A percentile compares a stretch with the other conserved stretches of the same genome.
These are phyloP conservation scores for Lasioglossum malachurum DNA, from an alignment of 2,888 invertebrate genomes.

Conservation along the genomic window DNA sequence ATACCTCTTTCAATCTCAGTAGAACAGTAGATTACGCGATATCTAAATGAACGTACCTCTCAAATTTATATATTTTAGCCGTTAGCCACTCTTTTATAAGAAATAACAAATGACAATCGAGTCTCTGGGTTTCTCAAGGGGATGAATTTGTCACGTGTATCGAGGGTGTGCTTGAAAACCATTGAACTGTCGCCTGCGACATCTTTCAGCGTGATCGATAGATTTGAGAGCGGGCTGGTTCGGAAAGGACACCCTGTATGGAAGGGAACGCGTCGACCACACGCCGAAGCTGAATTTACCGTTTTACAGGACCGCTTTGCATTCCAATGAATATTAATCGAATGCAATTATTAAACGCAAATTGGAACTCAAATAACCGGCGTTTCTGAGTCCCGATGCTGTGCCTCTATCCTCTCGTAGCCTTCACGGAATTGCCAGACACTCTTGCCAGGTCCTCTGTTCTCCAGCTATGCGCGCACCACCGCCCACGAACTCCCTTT, in stretches of 20 bases:
- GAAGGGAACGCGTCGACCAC: neutral
- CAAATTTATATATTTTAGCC: neutral
- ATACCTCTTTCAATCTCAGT: neutral
- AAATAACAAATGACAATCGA: neutral
- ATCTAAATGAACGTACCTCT: neutral
- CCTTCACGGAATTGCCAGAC: slow-evolving; percentile 47
- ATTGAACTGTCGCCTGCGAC: neutral
- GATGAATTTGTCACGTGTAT: neutral
- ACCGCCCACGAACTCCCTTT: slow-evolving; percentile 44
- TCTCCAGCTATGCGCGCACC: slow-evolving; percentile 27
- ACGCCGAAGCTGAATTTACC: slow-evolving; percentile 61
- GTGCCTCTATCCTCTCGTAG: slow-evolving; percentile 16
- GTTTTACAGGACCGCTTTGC: slow-evolving; percentile 75
- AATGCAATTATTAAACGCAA: slow-evolving; percentile 80
- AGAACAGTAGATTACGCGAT: neutral
- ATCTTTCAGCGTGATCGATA: neutral
- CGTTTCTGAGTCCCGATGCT: slow-evolving; percentile 50
- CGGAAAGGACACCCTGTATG: neutral
- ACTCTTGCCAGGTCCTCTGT: slow-evolving; percentile 11
- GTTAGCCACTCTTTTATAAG: neutral
- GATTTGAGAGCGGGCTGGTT: neutral
- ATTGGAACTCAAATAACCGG: slow-evolving; percentile 78
- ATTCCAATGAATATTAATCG: slow-evolving; percentile 81
- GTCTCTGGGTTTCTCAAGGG: neutral
- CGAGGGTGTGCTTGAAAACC: neutral